Conservation (phyloP, 2,113 vertebrate genomes). For the Brachirus orientalis region DNA sequence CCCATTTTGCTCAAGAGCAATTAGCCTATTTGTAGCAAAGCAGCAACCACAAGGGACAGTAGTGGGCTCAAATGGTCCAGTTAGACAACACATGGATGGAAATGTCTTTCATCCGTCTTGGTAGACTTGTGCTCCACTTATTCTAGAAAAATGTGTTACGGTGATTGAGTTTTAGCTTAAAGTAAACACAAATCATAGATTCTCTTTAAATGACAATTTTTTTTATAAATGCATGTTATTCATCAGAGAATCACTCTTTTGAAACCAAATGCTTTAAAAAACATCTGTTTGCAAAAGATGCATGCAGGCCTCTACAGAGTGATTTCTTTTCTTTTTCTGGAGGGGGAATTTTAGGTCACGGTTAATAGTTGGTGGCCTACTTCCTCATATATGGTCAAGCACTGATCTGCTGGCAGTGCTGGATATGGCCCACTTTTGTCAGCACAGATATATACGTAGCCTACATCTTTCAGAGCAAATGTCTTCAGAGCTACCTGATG, state of each 20-base stretch:
- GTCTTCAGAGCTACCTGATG: conserved; percentile 22
- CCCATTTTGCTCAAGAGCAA: conserved; percentile 63
- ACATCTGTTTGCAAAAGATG: no score
- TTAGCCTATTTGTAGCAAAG: conserved; percentile 61
- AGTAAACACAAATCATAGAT: no score
- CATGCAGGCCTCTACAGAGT: neutral
- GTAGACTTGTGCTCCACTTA: conserved; percentile 2
- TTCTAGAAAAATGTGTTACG: no score
- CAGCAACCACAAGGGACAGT: conserved; percentile 24
- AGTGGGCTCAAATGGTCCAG: conserved; percentile 27
- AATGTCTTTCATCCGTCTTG: neutral
- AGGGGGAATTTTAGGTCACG: conserved; percentile 34
- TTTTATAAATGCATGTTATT: neutral
- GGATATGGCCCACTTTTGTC: conserved; percentile 43
- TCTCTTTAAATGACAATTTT: neutral
- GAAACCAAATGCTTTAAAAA: neutral
- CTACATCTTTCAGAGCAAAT: conserved; percentile 56
- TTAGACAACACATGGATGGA: conserved; percentile 20
- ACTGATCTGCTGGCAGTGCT: conserved; percentile 11
- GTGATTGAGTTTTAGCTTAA: no score
- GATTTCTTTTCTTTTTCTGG: neutral
- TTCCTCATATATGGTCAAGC: conserved; percentile 34
- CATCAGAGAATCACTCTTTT: neutral
- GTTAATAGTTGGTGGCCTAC: conserved; percentile 49
- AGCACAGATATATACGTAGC: conserved; percentile 11